Base-by-base conservation (phyloP, 2,888 invertebrate genomes). In the Caenorhabditis sp. region DNA sequence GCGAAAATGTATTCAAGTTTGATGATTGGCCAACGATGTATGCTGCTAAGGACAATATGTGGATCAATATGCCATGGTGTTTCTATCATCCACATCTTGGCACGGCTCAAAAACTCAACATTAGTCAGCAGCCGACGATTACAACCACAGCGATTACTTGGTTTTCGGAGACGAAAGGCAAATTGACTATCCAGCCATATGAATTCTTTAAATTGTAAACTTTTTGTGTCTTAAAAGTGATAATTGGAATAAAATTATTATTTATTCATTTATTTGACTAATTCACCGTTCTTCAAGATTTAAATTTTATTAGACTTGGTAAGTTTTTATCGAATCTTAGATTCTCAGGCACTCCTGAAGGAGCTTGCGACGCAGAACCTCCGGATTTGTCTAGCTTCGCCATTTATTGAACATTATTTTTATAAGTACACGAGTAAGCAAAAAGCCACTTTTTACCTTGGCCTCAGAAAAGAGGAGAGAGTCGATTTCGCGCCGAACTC, bases 401-500 rank as follows among this genome's bases (percentile, higher is more conserved):
- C 9, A 30, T 30, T 30, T 30, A 30, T 30, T 30, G 30, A 30
- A 30, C 30, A 30, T 30, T 30, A 30, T 30, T 7, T 30, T 30
- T 30, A 30, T 30, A 30, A 30, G 30, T 30, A 30, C 30, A 30
- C 30, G 6, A 30, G 30, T 30, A 30, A 30, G 30, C 30, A 7
- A 30, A 30, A 30, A 35, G 35, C 35, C 35, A 35, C 35, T 35
- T 35, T 35, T 35, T 35, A 35, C 35, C 35, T 13, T 3, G 2
- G 9, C 15, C 15, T 41, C 41, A n/a, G n/a, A n/a, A n/a, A n/a
- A n/a, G n/a, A n/a, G n/a, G n/a, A n/a, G n/a, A n/a, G n/a, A n/a
- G n/a, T 45, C 45, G 22, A 46, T 63, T 46, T 43, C 55, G 46
- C 55, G 27, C 53, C 22, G 43, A 46, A 22, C n/a, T 35, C 59